A percentile compares a stretch with the other conserved stretches of the same genome.
Conservation (phyloP, 2,888 invertebrate genomes). For the Ichneumoninae sp. region DNA sequence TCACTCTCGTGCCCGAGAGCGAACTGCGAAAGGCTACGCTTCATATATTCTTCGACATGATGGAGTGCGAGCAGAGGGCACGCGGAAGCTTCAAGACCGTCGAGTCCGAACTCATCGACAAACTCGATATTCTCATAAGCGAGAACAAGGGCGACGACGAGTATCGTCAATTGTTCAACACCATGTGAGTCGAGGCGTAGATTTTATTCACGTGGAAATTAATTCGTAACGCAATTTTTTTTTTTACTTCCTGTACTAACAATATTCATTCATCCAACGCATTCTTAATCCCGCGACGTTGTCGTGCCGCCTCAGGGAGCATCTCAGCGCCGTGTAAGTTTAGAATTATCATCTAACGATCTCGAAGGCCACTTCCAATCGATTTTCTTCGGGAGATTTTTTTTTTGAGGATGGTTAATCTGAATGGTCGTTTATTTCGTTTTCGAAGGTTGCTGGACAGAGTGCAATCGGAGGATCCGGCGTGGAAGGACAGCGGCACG, state of each 20-base stretch:
- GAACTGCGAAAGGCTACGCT: slow-evolving; percentile 94
- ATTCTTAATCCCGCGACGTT: slow-evolving; percentile 66
- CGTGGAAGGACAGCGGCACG: slow-evolving; percentile 96
- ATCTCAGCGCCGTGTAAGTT: slow-evolving; percentile 97
- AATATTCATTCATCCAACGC: slow-evolving; percentile 48
- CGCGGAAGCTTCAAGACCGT: slow-evolving; percentile 95
- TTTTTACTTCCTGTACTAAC: slow-evolving; percentile 36
- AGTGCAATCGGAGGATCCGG: slow-evolving; percentile 93
- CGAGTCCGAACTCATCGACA: slow-evolving; percentile 97
- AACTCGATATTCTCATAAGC: slow-evolving; percentile 95
- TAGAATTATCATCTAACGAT: slow-evolving; percentile 40
- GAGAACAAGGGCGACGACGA: slow-evolving; percentile 98
- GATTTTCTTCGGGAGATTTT: slow-evolving; percentile 9
- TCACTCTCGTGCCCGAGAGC: slow-evolving; percentile 94
- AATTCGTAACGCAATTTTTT: not conserved
- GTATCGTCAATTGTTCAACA: slow-evolving; percentile 96
- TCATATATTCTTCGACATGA: slow-evolving; percentile 97
- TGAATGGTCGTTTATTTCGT: slow-evolving; percentile 4
- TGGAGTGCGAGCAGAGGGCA: slow-evolving; percentile 94
- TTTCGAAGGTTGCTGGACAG: slow-evolving; percentile 91
- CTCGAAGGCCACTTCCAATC: not conserved
- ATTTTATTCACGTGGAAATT: slow-evolving; percentile 18
- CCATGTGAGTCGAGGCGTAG: slow-evolving; percentile 91
- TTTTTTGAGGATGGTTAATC: not conserved
- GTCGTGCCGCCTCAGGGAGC: slow-evolving; percentile 89